Evolutionary conservation across 1,140 invertebrate genomes (phyloP).

Genomic region (Cherax destructor): DNA sequence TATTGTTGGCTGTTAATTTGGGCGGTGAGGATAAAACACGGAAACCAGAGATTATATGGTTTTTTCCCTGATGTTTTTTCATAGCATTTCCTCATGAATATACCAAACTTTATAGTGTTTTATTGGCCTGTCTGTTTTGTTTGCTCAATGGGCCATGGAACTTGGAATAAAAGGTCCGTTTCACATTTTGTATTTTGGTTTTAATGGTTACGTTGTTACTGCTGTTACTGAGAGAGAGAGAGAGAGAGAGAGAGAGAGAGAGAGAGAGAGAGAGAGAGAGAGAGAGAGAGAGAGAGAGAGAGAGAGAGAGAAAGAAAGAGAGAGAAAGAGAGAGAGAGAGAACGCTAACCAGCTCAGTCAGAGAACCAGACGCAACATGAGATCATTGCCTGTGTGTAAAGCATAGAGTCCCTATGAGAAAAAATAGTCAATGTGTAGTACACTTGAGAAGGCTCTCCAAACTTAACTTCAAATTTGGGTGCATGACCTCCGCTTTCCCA

Average conservation of each 20-base stretch:
- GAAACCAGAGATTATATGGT: constrained; percentile 2
- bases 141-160: not conserved
- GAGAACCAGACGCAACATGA: too few species aligned
- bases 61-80: not conserved
- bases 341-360: not conserved
- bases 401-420: too few species aligned
- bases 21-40: not conserved
- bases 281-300: constrained; percentile 1
- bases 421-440: too few species aligned
- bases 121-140: not conserved
- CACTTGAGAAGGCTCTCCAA: too few species aligned
- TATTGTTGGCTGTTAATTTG: constrained; percentile 8
- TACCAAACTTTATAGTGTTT: not conserved
- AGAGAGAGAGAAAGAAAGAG: not conserved
- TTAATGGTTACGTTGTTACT: too few species aligned
- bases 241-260: not conserved
- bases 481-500: too few species aligned
- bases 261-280: not conserved
- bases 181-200: too few species aligned
- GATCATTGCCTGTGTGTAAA: too few species aligned
- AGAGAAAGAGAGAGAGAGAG: not conserved
- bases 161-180: too few species aligned
- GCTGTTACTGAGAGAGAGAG: not conserved
- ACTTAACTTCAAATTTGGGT: too few species aligned
- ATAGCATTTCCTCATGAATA: not conserved